Evolutionary conservation across 2,797 vertebrate genomes (phyloP).

Genomic region (Apogon talboti): DNA sequence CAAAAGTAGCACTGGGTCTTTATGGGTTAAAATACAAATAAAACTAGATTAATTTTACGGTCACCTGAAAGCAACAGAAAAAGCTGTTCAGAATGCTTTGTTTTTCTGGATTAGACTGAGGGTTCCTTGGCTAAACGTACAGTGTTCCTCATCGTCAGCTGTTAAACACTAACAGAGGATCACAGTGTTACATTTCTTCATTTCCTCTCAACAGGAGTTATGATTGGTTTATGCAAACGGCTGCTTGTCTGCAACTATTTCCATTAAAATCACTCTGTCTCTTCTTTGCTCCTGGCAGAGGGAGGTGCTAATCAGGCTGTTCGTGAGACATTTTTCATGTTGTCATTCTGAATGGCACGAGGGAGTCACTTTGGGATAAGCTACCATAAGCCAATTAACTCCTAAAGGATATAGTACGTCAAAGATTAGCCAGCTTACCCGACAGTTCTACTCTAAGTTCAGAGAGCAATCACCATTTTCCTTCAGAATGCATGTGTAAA

Average conservation of each 20-base stretch:
- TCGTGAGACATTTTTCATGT: slow-evolving; percentile 4
- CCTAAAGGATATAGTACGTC: slow-evolving; percentile 24
- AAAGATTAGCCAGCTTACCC: slow-evolving; percentile 52
- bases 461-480: slow-evolving; percentile 22
- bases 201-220: slow-evolving; percentile 2
- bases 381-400: slow-evolving; percentile 58
- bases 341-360: slow-evolving; percentile 13
- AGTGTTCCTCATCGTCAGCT: not conserved
- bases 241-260: slow-evolving; percentile 20
- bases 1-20: too few relatives aligned
- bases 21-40: not conserved
- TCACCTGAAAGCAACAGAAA: not conserved
- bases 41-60: not conserved
- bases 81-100: too few relatives aligned
- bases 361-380: slow-evolving; percentile 28
- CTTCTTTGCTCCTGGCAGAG: slow-evolving; percentile 16
- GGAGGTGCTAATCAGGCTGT: slow-evolving; percentile 2
- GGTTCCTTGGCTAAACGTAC: not conserved
- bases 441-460: slow-evolving; percentile 12
- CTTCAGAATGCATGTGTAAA: slow-evolving; percentile 11
- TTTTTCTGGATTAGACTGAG: not conserved
- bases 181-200: not conserved
- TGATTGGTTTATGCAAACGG: slow-evolving; percentile 22
- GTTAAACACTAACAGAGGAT: not conserved
- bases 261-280: slow-evolving; percentile 4